A percentile compares a stretch with the other conserved stretches of the same genome.
phyloP scores from a whole-genome alignment of 92 coral and sea anemone species.

The Plumapathes pennacea region DNA sequence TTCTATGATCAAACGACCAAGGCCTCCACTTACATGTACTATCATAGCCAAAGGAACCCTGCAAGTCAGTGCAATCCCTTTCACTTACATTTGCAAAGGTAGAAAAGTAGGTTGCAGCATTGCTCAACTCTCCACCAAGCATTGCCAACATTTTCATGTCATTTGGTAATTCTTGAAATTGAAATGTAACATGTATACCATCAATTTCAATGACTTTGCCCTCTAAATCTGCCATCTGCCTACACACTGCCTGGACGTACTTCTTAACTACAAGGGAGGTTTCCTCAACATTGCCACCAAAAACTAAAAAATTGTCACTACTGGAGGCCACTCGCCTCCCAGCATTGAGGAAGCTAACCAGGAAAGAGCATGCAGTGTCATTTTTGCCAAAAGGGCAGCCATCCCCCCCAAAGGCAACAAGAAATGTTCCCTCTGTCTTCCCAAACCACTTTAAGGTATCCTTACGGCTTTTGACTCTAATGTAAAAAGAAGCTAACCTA shows the following conservation, averaged over 20 bases:
- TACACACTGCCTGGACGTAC: conserved; percentile 24
- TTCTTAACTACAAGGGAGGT: conserved; percentile 36
- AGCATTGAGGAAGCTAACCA: conserved; percentile 61
- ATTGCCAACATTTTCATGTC: conserved; percentile 48
- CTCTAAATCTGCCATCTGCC: conserved; percentile 46
- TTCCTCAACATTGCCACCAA: conserved; percentile 60
- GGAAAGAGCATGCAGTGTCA: conserved; percentile 65
- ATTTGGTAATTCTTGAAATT: conserved; percentile 53
- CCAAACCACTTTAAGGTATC: conserved; percentile 71
- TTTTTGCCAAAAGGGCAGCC: conserved; percentile 69
- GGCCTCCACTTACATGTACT: conserved; percentile 35
- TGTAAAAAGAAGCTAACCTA: conserved; percentile 59
- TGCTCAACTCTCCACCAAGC: conserved; percentile 50
- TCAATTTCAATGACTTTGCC: conserved; percentile 46
- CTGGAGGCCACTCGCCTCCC: conserved; percentile 68
- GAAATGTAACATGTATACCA: conserved; percentile 48
- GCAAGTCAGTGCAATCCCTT: conserved; percentile 39
- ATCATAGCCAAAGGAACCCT: conserved; percentile 24
- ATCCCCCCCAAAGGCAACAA: conserved; percentile 69
- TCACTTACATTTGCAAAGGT: conserved; percentile 53
- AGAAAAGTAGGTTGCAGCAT: conserved; percentile 59
- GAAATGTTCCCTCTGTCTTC: conserved; percentile 59
- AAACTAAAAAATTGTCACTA: conserved; percentile 49
- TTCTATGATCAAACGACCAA: conserved; percentile 16
- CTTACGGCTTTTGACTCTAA: conserved; percentile 26